These are phyloP conservation scores for Oreotragus oreotragus DNA, from an alignment of 2,113 vertebrate genomes.

Conservation along the genomic window DNA sequence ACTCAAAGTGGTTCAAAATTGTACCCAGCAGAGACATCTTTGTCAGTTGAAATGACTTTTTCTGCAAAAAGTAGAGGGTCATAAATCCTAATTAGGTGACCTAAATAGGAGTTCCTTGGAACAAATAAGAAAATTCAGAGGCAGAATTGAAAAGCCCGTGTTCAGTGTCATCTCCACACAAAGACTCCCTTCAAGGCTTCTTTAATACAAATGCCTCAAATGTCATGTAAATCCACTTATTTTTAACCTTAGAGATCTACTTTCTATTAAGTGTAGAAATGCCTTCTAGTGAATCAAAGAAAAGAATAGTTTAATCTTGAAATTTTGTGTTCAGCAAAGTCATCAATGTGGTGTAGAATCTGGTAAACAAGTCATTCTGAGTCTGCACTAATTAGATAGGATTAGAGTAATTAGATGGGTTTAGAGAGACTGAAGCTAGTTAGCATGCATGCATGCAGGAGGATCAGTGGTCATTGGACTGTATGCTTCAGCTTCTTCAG, in stretches of 20 bases:
- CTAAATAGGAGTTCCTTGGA: not conserved
- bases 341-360: not conserved
- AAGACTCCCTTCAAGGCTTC: not conserved
- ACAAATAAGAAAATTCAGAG: not conserved
- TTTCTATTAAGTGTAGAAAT: not conserved
- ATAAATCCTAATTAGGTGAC: not conserved
- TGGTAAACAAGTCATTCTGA: not conserved
- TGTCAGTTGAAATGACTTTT: not conserved
- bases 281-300: not conserved
- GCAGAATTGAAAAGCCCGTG: not conserved
- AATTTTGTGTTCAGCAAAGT: not conserved
- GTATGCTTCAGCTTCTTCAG: not conserved
- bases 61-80: not conserved
- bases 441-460: not conserved
- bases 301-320: not conserved
- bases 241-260: not conserved
- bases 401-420: not conserved
- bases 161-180: not conserved
- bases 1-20: not conserved
- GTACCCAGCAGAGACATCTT: not conserved
- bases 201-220: not conserved
- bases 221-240: not conserved
- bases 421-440: not conserved
- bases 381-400: not conserved
- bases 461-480: not conserved